Conservation (phyloP, 2,113 vertebrate species). For the Nothocercus julius region DNA sequence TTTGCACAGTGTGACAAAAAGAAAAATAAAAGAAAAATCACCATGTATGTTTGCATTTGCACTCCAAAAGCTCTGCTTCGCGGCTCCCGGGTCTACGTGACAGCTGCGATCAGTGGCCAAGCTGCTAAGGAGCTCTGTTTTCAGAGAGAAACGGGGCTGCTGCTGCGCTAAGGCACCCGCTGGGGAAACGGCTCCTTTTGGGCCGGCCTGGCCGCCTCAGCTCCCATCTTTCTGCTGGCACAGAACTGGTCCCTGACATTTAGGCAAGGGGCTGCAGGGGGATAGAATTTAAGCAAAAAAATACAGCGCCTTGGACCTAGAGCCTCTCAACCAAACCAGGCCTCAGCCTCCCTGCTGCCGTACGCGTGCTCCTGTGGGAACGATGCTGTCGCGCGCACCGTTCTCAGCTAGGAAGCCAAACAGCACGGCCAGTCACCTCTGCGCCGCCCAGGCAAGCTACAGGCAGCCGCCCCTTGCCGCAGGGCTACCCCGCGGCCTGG, state of each 20-base stretch:
- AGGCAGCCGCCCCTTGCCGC: no score
- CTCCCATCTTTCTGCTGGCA: no score
- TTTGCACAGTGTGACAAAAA: slow-evolving; percentile 56
- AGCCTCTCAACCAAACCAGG: not conserved
- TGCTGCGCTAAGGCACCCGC: accelerated
- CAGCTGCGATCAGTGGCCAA: not conserved
- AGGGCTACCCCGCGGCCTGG: no score
- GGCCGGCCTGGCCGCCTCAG: no score
- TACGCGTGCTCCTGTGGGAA: accelerated
- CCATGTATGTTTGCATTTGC: not conserved
- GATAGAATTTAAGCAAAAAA: not conserved
- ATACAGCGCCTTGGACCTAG: no score
- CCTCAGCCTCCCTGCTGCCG: accelerated
- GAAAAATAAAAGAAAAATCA: not conserved
- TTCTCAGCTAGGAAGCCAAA: not conserved
- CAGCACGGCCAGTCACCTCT: accelerated
- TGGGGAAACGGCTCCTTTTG: not conserved
- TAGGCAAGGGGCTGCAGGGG: not conserved
- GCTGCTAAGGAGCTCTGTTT: accelerated
- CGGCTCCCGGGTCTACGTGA: not conserved
- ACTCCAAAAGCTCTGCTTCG: not conserved
- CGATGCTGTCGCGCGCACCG: not conserved
- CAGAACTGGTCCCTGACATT: no score
- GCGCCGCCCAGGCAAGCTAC: no score
- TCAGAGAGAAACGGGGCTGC: not conserved